Base-by-base conservation (phyloP, 2,113 vertebrate species). In the Callipepla californica region DNA sequence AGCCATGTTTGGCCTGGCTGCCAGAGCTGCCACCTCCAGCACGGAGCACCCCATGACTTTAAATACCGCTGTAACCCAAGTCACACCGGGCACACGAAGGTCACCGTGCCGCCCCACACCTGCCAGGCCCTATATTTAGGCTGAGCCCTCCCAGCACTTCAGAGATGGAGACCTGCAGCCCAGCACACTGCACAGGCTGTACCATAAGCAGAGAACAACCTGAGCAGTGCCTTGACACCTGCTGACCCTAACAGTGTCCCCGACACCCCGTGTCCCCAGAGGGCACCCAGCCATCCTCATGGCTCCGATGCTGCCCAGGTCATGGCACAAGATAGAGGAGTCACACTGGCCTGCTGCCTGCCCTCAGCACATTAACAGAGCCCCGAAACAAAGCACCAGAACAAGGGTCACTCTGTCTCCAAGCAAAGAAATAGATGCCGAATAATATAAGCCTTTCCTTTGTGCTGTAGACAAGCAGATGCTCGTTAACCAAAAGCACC, bases 81-180 rank as follows among this genome's bases (percentile, higher is more conserved):
- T 94, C 90, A 90, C 81, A 40, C 4, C 68, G 83, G 88, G 92
- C 90, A 48, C 15, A 11, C 89, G 74, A 93, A 97, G 96, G 97
- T 96, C 97, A 96, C 62, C 87, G 59, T 44, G 80, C 94, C 91
- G 92, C 96, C 95, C 92, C 1, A 0, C 85, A 77, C 88, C 93
- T 94, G 96, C 92, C 79, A 94, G 94, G 47, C 62, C 81, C 96
- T 97, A 97, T 97, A 97, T 97, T 97, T 98, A 98, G 97, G 70
- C 76, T 50, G 97, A 92, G 87, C 63, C 97, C 90, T 95, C 63
- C 89, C 90, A 90, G 67, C 45, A 53, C 77, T 85, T 92, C 47
- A 69, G 85, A 86, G 95, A 96, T 69, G 96, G 90, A 93, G 83
- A 90, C 89, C 70, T 91, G 66, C 53, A 28, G 91, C 89, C 89